Evolutionary conservation across 2,113 vertebrate species (phyloP), one percentile per base, ranked within the genome.

Genomic region (Pluvianellus socialis): DNA sequence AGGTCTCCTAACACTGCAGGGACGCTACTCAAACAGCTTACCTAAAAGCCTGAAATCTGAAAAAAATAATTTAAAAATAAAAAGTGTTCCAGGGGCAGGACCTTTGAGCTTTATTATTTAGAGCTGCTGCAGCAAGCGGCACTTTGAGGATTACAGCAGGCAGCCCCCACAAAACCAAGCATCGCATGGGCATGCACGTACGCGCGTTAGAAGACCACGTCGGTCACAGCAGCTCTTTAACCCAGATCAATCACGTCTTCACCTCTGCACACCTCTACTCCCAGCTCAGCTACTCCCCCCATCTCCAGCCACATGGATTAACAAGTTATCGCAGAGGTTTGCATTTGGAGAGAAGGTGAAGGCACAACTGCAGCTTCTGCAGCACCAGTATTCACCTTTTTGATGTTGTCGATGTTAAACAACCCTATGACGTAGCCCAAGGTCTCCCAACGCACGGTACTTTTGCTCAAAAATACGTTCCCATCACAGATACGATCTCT

Each of bases 121-220:
- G 47, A 90, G 58, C 33, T 79, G 33, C n/a, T 40, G 35, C 88
- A 88, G 74, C 38, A 56, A 68, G 40, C 4, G 21, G 47, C 23
- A 79, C 52, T 32, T 65, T 35, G 22, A 82, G 44, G 44, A 53
- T 38, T 70, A 53, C 23, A 77, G 86, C n/a, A 83, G 26, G 52
- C 58, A 70, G 10, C 9, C 27, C 52, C 27, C 33, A 18, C 32
- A 85, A 79, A 84, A 38, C 20, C 28, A 75, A 72, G 52, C 26
- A 67, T 0, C 0, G 0, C 24, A 17, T 8, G 35, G 28, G 30
- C 33, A 16, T 2, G 38, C 33, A 70, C 9, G 6, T 27, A 26
- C 10, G 13, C 2, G 20, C 5, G 19, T 35, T 50, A 74, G 62
- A 84, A 62, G 32, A 35, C 14, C 2, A 6, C 3, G 0, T 2